Percentiles rank a stretch among this genome's conserved stretches.
Conservation (phyloP, 2,888 invertebrate species). For the Brachylomia viminalis region DNA sequence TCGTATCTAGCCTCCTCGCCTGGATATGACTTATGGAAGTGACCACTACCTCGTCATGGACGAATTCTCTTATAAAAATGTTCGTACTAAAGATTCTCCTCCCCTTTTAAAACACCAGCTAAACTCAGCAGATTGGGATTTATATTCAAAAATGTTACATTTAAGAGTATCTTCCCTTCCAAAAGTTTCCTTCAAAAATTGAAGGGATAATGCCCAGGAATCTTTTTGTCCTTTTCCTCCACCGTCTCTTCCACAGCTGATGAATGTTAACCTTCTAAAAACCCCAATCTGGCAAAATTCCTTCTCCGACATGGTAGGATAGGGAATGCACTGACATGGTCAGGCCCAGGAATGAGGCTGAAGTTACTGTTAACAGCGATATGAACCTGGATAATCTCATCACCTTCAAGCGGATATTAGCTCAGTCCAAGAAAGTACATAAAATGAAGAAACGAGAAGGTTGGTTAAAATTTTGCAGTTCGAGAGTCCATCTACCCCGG, state of each 20-base stretch:
- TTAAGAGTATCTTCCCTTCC: background rate
- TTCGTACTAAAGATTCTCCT: background rate
- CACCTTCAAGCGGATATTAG: too few relatives aligned
- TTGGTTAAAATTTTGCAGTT: too few relatives aligned
- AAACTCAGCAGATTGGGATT: background rate
- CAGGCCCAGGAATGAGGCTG: background rate
- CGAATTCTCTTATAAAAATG: slow-evolving; percentile 5
- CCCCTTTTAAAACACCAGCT: slow-evolving; percentile 2
- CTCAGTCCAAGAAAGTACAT: too few relatives aligned
- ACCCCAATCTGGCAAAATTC: background rate
- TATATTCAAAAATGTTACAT: background rate
- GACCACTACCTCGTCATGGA: slow-evolving; percentile 7
- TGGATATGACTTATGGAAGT: slow-evolving; percentile 14
- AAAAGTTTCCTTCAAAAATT: background rate
- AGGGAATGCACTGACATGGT: background rate
- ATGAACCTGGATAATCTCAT: slow-evolving; percentile 1
- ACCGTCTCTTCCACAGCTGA: background rate
- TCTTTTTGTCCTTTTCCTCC: background rate
- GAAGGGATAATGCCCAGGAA: background rate
- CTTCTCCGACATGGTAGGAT: slow-evolving; percentile 4
- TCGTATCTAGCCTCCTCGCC: background rate
- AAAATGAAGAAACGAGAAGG: too few relatives aligned
- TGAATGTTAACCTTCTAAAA: background rate
- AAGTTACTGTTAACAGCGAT: background rate
- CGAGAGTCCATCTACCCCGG: too few relatives aligned